Percentiles rank a stretch among this genome's conserved stretches.
Evolutionary conservation across 1,140 invertebrate species (phyloP).

Genomic region (Cyrtorhinus lividipennis): DNA sequence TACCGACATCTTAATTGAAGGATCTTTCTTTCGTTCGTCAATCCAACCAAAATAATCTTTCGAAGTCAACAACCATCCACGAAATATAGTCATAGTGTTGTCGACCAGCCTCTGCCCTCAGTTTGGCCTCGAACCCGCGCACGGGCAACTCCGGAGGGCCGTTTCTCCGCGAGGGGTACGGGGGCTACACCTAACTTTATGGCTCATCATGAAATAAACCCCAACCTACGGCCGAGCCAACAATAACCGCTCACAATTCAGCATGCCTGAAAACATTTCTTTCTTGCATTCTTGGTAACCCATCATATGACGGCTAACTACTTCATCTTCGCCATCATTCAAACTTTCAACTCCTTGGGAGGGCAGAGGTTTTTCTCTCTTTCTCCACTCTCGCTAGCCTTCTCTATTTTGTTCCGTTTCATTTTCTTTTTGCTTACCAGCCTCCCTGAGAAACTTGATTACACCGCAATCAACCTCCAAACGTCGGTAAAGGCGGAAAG

Average conservation of each 20-base stretch:
- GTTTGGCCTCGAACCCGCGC: too few relatives aligned
- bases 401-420: too few relatives aligned
- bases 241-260: conserved; percentile 3
- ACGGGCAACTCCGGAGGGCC: too few relatives aligned
- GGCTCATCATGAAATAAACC: conserved; percentile 6
- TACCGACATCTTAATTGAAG: too few relatives aligned
- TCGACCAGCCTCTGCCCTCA: too few relatives aligned
- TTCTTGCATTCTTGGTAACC: conserved; percentile 8
- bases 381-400: neutral
- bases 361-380: neutral
- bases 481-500: too few relatives aligned
- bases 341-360: conserved; percentile 8
- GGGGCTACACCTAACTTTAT: conserved; percentile 1
- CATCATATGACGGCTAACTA: conserved; percentile 8
- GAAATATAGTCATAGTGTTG: too few relatives aligned
- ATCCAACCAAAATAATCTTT: too few relatives aligned
- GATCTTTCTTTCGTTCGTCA: too few relatives aligned
- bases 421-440: neutral
- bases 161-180: neutral
- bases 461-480: too few relatives aligned
- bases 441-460: too few relatives aligned
- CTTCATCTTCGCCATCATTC: conserved; percentile 8
- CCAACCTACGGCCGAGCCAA: neutral
- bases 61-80: too few relatives aligned
- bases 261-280: conserved; percentile 5